Evolutionary conservation across 1,140 invertebrate species (phyloP), one percentile per base, ranked within the genome.

Genomic region (Neodiprion lecontei): DNA sequence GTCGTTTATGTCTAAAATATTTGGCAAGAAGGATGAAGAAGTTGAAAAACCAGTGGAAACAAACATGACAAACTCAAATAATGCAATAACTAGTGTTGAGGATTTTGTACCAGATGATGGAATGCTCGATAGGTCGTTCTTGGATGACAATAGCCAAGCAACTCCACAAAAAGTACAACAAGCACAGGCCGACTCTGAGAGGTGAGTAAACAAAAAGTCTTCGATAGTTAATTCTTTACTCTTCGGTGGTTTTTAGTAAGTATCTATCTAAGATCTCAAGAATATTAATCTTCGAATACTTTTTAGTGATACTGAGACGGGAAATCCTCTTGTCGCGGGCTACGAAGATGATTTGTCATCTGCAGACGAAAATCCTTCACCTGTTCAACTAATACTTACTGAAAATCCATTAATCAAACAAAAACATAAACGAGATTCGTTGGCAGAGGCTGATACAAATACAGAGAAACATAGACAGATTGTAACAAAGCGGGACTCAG

Each of bases 341-440:
- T 95, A 96, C 77, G 94, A 96, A 86, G 96, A 97, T 85, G 96
- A 98, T 85, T 88, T 96, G 66, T 95, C 95, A 73, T 92, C 93
- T 1, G 92, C 93, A 61, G 92, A 94, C 75, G 86, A 89, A 76
- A 74, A 78, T 11, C 78, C 81, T 9, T 72, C 79, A 48, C 82
- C 82, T 7, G 76, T 87, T 11, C 81, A 85, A 74, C 79, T 79
- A 66, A 86, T 82, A 79, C 76, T 89, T 9, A 71, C 82, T 9
- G 87, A 88, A 77, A 89, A 88, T 82, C 86, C 87, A 11, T 72
- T 88, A 0, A 82, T 80, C 48, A 88, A 90, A 78, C 78, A 89
- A 76, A 85, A 89, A 82, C 79, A 86, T 11, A 87, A 85, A 76
- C 77, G 77, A 0, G 84, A 84, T 28, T 76, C 80, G 1, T 50